These are phyloP conservation scores for Lytechinus pictus DNA, from an alignment of 35 echinoderm and acorn worm genomes.

Conservation along the genomic window DNA sequence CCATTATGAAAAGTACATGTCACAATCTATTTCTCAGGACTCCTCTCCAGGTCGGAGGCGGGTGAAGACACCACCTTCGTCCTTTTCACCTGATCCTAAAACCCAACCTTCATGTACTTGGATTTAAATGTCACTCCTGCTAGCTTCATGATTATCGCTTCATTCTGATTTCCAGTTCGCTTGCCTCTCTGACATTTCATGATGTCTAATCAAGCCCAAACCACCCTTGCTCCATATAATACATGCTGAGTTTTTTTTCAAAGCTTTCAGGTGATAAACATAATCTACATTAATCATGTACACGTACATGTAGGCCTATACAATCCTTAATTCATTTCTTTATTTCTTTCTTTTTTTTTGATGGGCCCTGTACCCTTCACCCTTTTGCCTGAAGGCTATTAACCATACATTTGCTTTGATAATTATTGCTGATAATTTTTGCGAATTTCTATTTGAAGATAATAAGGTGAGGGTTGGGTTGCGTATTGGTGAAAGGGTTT, in stretches of 20 bases:
- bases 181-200: not conserved
- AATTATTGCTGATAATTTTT: too few species aligned
- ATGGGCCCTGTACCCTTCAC: not conserved
- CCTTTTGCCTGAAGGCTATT: not conserved
- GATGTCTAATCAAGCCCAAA: not conserved
- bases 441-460: too few species aligned
- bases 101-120: not conserved
- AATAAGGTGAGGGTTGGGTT: too few species aligned
- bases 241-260: not conserved
- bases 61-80: not conserved
- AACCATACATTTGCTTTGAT: too few species aligned
- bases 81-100: not conserved
- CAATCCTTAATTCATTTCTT: too few species aligned
- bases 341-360: too few species aligned
- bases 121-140: not conserved
- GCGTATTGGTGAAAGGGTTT: too few species aligned
- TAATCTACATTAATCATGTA: not conserved
- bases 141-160: not conserved
- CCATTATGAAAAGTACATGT: too few species aligned
- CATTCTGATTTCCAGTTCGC: not conserved
- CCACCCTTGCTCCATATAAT: not conserved
- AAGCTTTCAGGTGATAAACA: not conserved
- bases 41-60: not conserved
- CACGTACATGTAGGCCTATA: too few species aligned
- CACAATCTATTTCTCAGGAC: not conserved